phyloP scores from a whole-genome alignment of 2,113 vertebrate species.

The Coregonus clupeaformis region DNA sequence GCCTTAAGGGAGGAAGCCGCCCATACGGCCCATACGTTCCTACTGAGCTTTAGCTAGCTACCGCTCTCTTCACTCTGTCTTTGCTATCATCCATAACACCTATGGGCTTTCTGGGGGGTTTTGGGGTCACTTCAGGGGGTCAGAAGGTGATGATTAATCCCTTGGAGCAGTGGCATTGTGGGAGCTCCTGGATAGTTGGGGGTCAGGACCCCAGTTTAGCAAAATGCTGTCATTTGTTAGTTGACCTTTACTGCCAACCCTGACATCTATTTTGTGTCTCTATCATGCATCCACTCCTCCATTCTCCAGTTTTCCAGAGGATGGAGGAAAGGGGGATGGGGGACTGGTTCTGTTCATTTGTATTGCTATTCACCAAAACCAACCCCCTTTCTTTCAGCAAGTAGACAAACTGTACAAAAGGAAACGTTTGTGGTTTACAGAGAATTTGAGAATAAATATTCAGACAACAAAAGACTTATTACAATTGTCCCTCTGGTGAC shows the following conservation, averaged over 20 bases:
- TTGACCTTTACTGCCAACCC: constrained; percentile 58
- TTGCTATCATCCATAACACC: constrained; percentile 56
- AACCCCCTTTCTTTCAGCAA: too few species aligned
- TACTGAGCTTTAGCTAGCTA: constrained; percentile 4
- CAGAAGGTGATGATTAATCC: constrained; percentile 68
- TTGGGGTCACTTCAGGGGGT: constrained; percentile 51
- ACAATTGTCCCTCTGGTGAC: constrained; percentile 18
- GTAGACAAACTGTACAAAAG: too few species aligned
- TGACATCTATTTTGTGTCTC: constrained; percentile 55
- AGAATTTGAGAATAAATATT: not conserved
- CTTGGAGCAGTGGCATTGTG: constrained; percentile 58
- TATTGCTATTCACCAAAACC: too few species aligned
- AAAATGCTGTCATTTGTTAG: constrained; percentile 67
- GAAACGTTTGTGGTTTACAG: too few species aligned
- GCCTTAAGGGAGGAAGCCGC: constrained; percentile 51
- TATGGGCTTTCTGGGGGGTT: constrained; percentile 51
- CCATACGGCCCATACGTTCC: constrained; percentile 23
- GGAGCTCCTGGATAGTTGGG: constrained; percentile 51
- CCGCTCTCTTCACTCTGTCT: constrained; percentile 25
- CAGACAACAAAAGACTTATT: constrained; percentile 55
- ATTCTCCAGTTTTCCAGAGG: not conserved
- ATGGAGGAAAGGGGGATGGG: constrained; percentile 2
- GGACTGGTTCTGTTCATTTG: not conserved
- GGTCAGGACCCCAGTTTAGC: constrained; percentile 60
- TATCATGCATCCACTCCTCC: constrained; percentile 6